Conservation (phyloP, 2,113 vertebrate species). For the Bathybates hornii region DNA sequence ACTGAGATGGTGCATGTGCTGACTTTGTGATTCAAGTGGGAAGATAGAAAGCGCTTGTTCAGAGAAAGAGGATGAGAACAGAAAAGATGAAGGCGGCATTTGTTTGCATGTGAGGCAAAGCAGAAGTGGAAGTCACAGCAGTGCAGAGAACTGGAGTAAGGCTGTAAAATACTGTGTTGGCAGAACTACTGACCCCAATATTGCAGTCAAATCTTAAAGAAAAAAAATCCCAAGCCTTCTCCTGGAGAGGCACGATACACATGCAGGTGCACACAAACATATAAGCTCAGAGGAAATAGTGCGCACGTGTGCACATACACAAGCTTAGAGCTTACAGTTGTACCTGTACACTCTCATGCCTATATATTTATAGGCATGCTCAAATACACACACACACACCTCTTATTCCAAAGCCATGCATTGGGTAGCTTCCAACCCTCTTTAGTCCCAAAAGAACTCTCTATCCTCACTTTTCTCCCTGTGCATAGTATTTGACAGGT, state of each 20-base stretch:
- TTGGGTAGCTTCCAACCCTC: slow-evolving; percentile 5
- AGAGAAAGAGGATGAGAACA: slow-evolving; percentile 45
- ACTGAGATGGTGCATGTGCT: slow-evolving; percentile 45
- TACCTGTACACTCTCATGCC: neutral
- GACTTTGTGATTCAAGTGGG: slow-evolving; percentile 37
- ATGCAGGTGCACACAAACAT: slow-evolving; percentile 5
- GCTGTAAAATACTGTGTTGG: slow-evolving; percentile 48
- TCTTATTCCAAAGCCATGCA: neutral
- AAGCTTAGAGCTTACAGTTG: neutral
- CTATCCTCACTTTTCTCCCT: neutral
- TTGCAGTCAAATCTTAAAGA: slow-evolving; percentile 30
- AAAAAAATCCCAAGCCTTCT: neutral
- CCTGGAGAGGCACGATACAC: slow-evolving; percentile 4
- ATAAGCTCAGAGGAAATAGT: neutral
- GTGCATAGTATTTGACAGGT: slow-evolving; percentile 16
- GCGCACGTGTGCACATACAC: neutral
- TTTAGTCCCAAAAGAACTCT: slow-evolving; percentile 19
- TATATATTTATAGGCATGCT: neutral
- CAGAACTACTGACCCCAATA: slow-evolving; percentile 59
- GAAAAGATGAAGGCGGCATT: slow-evolving; percentile 41
- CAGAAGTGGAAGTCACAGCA: slow-evolving; percentile 38
- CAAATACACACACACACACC: neutral
- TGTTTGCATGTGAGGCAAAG: slow-evolving; percentile 35
- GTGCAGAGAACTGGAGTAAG: slow-evolving; percentile 25
- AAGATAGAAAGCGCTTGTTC: slow-evolving; percentile 50